Evolutionary conservation across 2,888 invertebrate genomes (phyloP), one percentile per base, ranked within the genome.

Genomic region (Aleiodes testaceus): DNA sequence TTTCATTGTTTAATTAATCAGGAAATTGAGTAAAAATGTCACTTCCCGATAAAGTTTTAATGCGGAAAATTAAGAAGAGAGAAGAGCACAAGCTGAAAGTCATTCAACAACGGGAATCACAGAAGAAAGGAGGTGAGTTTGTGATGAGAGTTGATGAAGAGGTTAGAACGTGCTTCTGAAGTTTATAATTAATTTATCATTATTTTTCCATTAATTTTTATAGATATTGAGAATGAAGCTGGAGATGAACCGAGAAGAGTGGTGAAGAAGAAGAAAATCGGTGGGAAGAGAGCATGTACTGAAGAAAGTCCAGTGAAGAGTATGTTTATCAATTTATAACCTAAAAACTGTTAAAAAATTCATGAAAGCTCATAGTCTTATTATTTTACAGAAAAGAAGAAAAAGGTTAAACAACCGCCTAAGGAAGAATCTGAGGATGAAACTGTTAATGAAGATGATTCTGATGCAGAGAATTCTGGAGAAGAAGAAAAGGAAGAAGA

Each of bases 51-150:
- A 93, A 93, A 88, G 90, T 94, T 64, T 88, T 94, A 22, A 91
- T 93, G 91, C 89, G 93, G 69, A 95, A 95, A 88, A 93, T 95
- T 42, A 94, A 92, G 76, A 94, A 94, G 81, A 90, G 93, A 0
- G 94, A 94, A 79, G 92, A 93, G 79, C 92, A 91, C 76, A 95
- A 30, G 18, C 18, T 91, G 26, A 91, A 91, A 76, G 81, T 92
- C 9, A 82, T 90, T 5, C 88, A 92, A 81, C 88, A 92, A 78
- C 92, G 92, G 82, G 89, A 92, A 79, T 75, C 75, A 2, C 83
- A 87, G 76, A 84, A 84, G 66, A 78, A 82, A 72, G 79, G 81
- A 65, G 82, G 83, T 84, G n/a, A 49, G 6, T 45, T 9, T 20
- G 44, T 36, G 30, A 30, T 0, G 12, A 22, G 16, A 18, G 12